Base-by-base conservation (phyloP, 2,888 invertebrate species). In the Pandemis corylana region DNA sequence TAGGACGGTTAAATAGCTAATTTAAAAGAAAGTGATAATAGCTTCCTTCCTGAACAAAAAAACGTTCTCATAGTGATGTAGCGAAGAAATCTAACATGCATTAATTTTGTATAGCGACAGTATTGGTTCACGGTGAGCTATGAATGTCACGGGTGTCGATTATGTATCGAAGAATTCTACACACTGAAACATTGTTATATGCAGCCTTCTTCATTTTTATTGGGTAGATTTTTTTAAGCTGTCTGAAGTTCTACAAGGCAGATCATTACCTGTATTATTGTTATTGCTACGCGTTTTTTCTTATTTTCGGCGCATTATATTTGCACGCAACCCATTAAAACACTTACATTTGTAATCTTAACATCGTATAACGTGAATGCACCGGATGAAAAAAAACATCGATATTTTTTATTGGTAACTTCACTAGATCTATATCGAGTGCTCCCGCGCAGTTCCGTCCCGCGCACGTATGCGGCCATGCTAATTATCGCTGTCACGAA, bases 401-500 rank as follows among this genome's bases (percentile, higher is more conserved):
- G 59, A 59, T 28, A 59, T 28, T 20, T 59, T 56, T 56, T 13
- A 13, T 51, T 59, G 10, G 9, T 13, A 13, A 28, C 59, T 4
- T 59, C 59, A 59, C 28, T 59, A 59, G 28, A 59, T 59, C 28
- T 12, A 28, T 59, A 59, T 20, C 59, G 59, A 15, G 20, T 20
- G 9, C 53, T 56, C 53, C 53, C 3, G 53, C 15, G 53, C 53
- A 53, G 53, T 59, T 59, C 88, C 88, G 88, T 88, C 89, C 90
- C 91, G 90, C 84, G 80, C 89, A 89, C 90, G 90, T 90, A 90
- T 88, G 90, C 89, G 90, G 90, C 90, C 91, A 92, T 93, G 90
- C 90, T 93, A 94, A 93, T 93, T 92, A 90, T 85, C 84, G 83
- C 84, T 88, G 90, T 90, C 93, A 92, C 92, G 92, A 94, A 93